Evolutionary conservation across 2,888 invertebrate species (phyloP).

Genomic region (Notodromas monacha): DNA sequence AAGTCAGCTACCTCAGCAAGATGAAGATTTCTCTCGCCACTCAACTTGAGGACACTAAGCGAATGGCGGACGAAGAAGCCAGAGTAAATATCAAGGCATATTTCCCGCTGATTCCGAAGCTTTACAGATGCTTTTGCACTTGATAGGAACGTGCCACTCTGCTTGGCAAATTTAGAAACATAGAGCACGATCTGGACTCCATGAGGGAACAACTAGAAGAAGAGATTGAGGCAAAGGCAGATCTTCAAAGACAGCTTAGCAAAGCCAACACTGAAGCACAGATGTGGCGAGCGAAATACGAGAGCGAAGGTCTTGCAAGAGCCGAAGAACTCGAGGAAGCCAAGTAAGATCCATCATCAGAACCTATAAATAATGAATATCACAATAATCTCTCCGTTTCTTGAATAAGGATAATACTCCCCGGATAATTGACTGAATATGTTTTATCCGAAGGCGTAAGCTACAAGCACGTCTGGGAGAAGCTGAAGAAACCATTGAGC

Average conservation of each 20-base stretch:
- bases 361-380: too few relatives aligned
- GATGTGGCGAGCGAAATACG: constrained; percentile 93
- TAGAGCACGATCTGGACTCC: constrained; percentile 94
- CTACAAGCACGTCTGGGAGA: constrained; percentile 85
- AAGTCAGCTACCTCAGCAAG: constrained; percentile 82
- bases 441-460: constrained; percentile 26
- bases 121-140: too few relatives aligned
- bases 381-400: too few relatives aligned
- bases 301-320: constrained; percentile 79
- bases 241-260: constrained; percentile 90
- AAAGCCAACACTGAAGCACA: constrained; percentile 93
- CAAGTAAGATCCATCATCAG: too few relatives aligned
- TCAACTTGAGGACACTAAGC: constrained; percentile 89
- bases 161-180: constrained; percentile 89
- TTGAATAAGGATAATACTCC: too few relatives aligned
- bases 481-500: constrained; percentile 86
- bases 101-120: background rate
- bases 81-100: background rate
- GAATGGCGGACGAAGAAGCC: constrained; percentile 74
- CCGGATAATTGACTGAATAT: too few relatives aligned
- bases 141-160: constrained; percentile 50
- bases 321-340: constrained; percentile 78
- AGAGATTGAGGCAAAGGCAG: constrained; percentile 93
- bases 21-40: constrained; percentile 80
- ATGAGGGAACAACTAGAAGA: constrained; percentile 97